A percentile compares a stretch with the other conserved stretches of the same genome.
Conservation (phyloP, 92 coral and sea anemone genomes). For the Zoanthus solanderi region DNA sequence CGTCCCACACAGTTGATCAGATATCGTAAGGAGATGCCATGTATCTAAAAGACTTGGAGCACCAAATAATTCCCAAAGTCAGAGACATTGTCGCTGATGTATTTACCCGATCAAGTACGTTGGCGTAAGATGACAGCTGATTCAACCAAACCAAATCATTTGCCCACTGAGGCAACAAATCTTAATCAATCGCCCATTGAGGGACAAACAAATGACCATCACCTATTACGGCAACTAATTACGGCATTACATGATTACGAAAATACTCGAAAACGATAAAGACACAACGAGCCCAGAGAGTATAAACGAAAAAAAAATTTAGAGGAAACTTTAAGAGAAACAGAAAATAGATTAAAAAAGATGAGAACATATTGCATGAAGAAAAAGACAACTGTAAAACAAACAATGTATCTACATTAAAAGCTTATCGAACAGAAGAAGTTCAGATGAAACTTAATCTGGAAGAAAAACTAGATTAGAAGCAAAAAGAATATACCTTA, state of each 20-base stretch:
- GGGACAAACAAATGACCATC: neutral
- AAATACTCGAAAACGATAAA: neutral
- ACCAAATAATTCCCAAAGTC: neutral
- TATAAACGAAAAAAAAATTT: neutral
- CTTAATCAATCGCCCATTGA: conserved; percentile 10
- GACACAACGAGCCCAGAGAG: neutral
- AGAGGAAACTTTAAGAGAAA: too few relatives aligned
- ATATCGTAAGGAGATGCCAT: conserved; percentile 6
- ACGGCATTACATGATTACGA: neutral
- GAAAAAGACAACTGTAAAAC: too few relatives aligned
- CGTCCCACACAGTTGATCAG: neutral
- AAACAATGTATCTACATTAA: too few relatives aligned
- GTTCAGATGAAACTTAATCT: too few relatives aligned
- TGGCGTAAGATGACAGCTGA: conserved; percentile 4
- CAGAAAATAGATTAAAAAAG: too few relatives aligned
- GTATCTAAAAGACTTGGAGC: neutral
- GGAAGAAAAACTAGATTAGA: too few relatives aligned
- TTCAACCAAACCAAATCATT: neutral
- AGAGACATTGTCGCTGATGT: conserved; percentile 9
- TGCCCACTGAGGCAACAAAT: neutral
- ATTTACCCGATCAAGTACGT: conserved; percentile 9
- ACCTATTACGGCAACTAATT: neutral
- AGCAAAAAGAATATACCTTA: too few relatives aligned
- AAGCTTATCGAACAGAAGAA: too few relatives aligned
- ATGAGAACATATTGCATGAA: too few relatives aligned